Conservation (phyloP, 1,140 invertebrate species). For the Camponotus floridanus region DNA sequence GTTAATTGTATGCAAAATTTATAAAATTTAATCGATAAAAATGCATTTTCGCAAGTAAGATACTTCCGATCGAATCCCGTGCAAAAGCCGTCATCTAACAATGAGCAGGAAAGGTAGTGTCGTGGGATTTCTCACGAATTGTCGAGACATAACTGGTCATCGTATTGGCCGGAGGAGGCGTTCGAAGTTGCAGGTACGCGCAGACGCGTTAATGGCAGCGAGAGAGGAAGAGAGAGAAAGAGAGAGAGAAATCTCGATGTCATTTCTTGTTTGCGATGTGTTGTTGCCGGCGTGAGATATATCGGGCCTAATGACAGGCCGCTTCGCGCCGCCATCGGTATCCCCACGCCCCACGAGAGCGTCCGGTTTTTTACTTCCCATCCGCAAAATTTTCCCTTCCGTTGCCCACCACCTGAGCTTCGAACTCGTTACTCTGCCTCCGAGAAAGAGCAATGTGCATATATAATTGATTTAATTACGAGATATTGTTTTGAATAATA, state of each 20-base stretch:
- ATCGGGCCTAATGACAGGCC: constrained; percentile 77
- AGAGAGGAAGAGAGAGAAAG: constrained; percentile 38
- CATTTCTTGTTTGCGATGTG: constrained; percentile 77
- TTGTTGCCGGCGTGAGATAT: constrained; percentile 74
- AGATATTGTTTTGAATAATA: neutral
- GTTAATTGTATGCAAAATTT: neutral
- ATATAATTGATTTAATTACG: constrained; percentile 25
- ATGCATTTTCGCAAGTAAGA: constrained; percentile 4
- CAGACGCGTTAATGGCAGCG: constrained; percentile 77
- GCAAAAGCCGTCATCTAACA: neutral
- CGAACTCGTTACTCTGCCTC: neutral
- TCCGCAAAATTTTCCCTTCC: constrained; percentile 51
- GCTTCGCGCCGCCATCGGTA: constrained; percentile 63
- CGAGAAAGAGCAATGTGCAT: neutral
- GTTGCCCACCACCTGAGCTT: neutral
- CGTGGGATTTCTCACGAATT: constrained; percentile 74
- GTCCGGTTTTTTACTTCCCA: neutral
- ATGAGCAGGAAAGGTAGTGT: neutral
- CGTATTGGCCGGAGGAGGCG: constrained; percentile 66
- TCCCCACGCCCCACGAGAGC: constrained; percentile 24
- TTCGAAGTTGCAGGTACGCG: constrained; percentile 69
- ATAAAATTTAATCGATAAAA: neutral
- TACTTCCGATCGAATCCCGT: neutral
- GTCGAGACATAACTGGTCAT: constrained; percentile 58
- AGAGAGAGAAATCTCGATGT: constrained; percentile 67